These are phyloP conservation scores for Capreolus pygargus DNA, from an alignment of 2,113 vertebrate species.

Conservation along the genomic window DNA sequence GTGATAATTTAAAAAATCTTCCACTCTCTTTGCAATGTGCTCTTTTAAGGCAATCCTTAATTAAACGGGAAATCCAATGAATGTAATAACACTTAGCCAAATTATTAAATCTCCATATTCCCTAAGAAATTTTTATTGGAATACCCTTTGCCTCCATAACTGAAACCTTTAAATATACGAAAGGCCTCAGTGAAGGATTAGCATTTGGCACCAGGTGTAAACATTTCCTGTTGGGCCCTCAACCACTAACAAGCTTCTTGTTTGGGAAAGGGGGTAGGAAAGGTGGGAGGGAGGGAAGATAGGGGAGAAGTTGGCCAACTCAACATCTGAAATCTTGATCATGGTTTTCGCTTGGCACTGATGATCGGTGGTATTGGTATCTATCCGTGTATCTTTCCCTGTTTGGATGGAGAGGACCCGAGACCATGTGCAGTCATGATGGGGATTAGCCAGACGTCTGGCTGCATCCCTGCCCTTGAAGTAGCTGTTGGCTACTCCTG, in stretches of 20 bases:
- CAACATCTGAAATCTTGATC: conserved; percentile 78
- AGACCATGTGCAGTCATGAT: conserved; percentile 82
- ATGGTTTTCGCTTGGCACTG: conserved; percentile 19
- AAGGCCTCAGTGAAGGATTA: conserved; percentile 56
- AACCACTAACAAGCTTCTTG: conserved; percentile 58
- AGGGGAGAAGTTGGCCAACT: conserved; percentile 32
- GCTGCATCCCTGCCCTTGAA: conserved; percentile 85
- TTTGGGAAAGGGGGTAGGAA: conserved; percentile 45
- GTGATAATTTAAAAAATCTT: not conserved
- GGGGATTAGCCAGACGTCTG: conserved; percentile 82
- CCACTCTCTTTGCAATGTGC: conserved; percentile 6
- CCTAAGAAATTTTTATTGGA: conserved; percentile 7
- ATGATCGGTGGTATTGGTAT: conserved; percentile 79
- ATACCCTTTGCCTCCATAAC: conserved; percentile 49
- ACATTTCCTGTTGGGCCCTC: conserved; percentile 48
- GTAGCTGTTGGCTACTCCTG: conserved; percentile 85
- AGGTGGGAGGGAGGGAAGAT: not conserved
- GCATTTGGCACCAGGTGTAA: conserved; percentile 62
- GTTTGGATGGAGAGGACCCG: conserved; percentile 79
- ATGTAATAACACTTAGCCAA: conserved; percentile 11
- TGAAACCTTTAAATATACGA: conserved; percentile 25
- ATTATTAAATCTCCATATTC: conserved; percentile 35
- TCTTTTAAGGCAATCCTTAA: conserved; percentile 23
- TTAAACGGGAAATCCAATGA: not conserved
- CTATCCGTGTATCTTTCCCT: conserved; percentile 79